Evolutionary conservation across 1,140 invertebrate species (phyloP), one percentile per base, ranked within the genome.

Genomic region (Galleria mellonella): DNA sequence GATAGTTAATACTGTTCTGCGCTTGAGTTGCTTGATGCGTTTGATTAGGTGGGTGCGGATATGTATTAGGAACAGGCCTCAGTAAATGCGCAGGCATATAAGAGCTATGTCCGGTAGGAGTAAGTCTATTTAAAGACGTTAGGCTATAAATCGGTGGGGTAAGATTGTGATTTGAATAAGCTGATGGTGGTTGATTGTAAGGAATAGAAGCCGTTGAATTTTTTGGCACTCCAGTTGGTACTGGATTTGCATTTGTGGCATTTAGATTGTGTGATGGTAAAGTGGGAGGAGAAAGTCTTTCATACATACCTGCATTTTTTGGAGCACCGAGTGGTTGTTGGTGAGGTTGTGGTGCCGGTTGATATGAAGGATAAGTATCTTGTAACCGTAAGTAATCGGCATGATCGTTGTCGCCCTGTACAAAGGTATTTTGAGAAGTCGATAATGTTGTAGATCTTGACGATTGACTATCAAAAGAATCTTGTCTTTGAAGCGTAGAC

Each of bases 321-420:
- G 83, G 82, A 6, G 59, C 51, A 46, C 74, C 79, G 14, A 64
- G 71, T 33, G 72, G 76, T 33, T 73, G 77, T 9, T 68, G 47
- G 15, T 72, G 59, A n/a, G 69, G 70, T 39, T 69, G 70, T 29
- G 9, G 37, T 12, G 70, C 54, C 13, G 71, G 62, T 57, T 84
- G 82, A 60, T 85, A 87, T 7, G 73, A 52, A 1, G 77, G 66
- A 50, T 58, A 85, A 33, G 49, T 69, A 65, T 84, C 87, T 47
- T 88, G 88, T 42, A 87, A 51, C 28, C 86, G 67, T n/a, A 88
- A 72, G 49, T 89, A 88, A 27, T 89, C 88, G 10, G 85, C 77
- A 47, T 87, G 86, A 10, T 54, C 49, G 38, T 51, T 57, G 14
- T 86, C 79, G 32, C 72, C 75, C 3, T 66, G 55, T 7, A 63